Conservation (phyloP, 2,797 vertebrate species). For the Sparus aurata region DNA sequence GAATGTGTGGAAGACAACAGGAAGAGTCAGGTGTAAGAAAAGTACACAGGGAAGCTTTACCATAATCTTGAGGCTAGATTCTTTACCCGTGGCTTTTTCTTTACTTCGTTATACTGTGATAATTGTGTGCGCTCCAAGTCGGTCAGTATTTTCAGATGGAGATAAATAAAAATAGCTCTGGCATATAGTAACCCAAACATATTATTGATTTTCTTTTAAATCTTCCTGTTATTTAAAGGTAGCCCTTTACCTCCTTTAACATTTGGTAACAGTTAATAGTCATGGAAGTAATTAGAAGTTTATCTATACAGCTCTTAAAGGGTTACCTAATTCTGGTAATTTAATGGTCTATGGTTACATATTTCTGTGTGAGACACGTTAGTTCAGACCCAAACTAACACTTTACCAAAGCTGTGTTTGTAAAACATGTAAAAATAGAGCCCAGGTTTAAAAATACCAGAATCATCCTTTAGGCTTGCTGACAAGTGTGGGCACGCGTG, state of each 20-base stretch:
- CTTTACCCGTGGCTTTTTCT: background rate
- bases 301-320: background rate
- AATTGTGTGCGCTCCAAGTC: conserved; percentile 12
- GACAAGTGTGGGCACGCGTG: background rate
- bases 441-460: no score
- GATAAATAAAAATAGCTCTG: conserved; percentile 26
- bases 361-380: no score
- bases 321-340: no score
- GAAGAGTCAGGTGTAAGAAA: conserved; percentile 17
- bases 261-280: background rate
- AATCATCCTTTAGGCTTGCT: background rate
- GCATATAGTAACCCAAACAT: background rate
- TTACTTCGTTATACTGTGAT: conserved; percentile 19
- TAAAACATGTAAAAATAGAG: no score
- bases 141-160: conserved; percentile 19
- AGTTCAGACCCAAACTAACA: no score
- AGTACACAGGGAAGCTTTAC: background rate
- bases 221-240: background rate
- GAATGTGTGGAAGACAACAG: conserved; percentile 35
- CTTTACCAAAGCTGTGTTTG: no score
- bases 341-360: no score
- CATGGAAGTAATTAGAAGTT: background rate
- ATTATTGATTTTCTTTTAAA: conserved; percentile 4
- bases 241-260: background rate
- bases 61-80: background rate